Evolutionary conservation across 2,888 invertebrate genomes (phyloP).

Genomic region (Pristionchus arcanus): DNA sequence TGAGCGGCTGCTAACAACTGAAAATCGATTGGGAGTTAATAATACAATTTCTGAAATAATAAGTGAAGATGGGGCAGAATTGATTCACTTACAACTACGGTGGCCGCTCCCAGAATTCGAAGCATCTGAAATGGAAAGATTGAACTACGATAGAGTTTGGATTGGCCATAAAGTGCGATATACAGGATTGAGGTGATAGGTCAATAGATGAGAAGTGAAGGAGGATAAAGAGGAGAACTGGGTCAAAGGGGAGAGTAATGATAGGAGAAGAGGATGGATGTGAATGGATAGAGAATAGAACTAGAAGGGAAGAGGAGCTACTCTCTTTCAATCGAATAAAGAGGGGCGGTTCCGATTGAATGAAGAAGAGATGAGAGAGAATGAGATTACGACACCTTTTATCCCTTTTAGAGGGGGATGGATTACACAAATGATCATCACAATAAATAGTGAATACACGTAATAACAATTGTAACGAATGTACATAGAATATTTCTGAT

Average conservation of each 20-base stretch:
- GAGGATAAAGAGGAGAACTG: background rate
- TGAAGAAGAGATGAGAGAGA: slow-evolving; percentile 42
- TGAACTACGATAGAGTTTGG: background rate
- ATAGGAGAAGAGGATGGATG: slow-evolving; percentile 31
- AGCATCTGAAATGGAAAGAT: slow-evolving; percentile 33
- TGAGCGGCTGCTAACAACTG: slow-evolving; percentile 61
- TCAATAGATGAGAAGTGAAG: background rate
- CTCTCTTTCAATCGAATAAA: background rate
- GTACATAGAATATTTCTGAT: background rate
- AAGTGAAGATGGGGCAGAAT: background rate
- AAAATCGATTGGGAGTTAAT: background rate
- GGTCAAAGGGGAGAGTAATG: slow-evolving; percentile 40
- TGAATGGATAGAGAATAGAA: slow-evolving; percentile 19
- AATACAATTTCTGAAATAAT: background rate
- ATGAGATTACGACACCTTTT: slow-evolving; percentile 33
- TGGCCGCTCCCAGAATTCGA: slow-evolving; percentile 19
- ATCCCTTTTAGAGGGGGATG: background rate
- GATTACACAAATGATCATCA: background rate
- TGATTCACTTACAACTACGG: slow-evolving; percentile 31
- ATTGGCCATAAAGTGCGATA: background rate
- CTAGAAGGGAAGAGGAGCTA: slow-evolving; percentile 38
- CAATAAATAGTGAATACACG: slow-evolving; percentile 11
- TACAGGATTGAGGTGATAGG: background rate
- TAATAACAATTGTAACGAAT: background rate
- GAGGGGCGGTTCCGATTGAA: slow-evolving; percentile 27